Evolutionary conservation across 2,888 invertebrate genomes (phyloP), one percentile per base, ranked within the genome.

Genomic region (Myopa testacea): DNA sequence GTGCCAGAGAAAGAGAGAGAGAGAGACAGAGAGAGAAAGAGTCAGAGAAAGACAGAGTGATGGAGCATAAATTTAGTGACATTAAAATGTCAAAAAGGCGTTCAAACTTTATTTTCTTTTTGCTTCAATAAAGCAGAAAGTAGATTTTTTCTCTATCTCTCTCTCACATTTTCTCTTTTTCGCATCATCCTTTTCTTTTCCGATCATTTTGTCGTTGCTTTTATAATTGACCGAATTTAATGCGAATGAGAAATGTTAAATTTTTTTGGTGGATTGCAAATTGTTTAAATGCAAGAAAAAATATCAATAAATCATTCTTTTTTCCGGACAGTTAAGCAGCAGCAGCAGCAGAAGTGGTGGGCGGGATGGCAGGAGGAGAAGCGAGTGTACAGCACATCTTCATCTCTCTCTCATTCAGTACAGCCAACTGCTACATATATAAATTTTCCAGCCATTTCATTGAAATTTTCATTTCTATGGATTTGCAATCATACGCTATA

Each of bases 311-410:
- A 70, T 70, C 70, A 70, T 70, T 70, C 52, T 70, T 70, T 26
- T 70, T 70, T 70, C 70, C 70, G 70, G 55, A 52, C 52, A 52
- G 70, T 70, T 70, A 70, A 70, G 55, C 70, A 55, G 34, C n/a
- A n/a, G n/a, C n/a, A n/a, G n/a, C 26, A 26, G 26, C 26, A 26
- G 26, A 26, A 26, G 26, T 26, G 26, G 26, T 26, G 26, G 26
- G 26, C 26, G 26, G 26, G 26, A 26, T 26, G 26, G 26, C 1
- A 26, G 26, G 26, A 26, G 26, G 26, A 26, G 26, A 26, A 26
- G 55, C 16, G 70, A 55, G 14, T 26, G 26, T 26, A 26, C 70
- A 55, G 70, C 70, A 40, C n/a, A 55, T 68, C 38, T 38, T 34
- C n/a, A n/a, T n/a, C n/a, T n/a, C 52, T 37, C 55, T 14, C 70